These are phyloP conservation scores for Drosophila punjabiensis DNA, from an alignment of 1,140 invertebrate species.

Conservation along the genomic window DNA sequence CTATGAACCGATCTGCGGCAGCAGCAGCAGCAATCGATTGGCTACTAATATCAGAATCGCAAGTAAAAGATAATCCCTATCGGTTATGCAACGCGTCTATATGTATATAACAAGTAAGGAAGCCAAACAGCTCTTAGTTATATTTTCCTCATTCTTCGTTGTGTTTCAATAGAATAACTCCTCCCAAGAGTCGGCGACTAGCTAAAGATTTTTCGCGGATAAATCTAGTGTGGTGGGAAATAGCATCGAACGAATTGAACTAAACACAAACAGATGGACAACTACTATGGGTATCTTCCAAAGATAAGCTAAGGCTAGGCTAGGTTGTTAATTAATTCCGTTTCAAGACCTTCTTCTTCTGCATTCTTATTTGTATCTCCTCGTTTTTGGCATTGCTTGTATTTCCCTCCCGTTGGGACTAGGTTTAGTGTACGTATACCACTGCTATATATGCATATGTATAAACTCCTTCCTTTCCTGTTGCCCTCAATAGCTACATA, in stretches of 20 bases:
- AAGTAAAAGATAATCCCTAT: constrained; percentile 48
- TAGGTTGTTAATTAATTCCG: constrained; percentile 22
- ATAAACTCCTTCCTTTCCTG: constrained; percentile 17
- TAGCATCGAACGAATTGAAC: constrained; percentile 54
- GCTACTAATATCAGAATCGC: constrained; percentile 53
- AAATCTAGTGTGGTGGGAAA: constrained; percentile 34
- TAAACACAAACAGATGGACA: constrained; percentile 39
- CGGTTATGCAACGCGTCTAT: constrained; percentile 2
- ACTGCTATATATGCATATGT: constrained; percentile 30
- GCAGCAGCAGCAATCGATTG: constrained; percentile 54
- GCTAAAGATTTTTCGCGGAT: constrained; percentile 23
- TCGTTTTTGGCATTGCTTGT: constrained; percentile 58
- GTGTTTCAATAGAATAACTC: constrained; percentile 28
- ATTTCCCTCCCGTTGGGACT: constrained; percentile 61
- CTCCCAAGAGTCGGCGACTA: constrained; percentile 21
- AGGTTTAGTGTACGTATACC: constrained; percentile 59
- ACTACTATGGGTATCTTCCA: constrained; percentile 2
- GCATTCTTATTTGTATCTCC: constrained; percentile 1
- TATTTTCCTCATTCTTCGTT: constrained; percentile 20
- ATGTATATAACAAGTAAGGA: constrained; percentile 50
- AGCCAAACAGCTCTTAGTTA: constrained; percentile 42
- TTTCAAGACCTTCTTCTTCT: not conserved
- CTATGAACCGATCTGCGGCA: constrained; percentile 63
- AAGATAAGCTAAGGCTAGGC: constrained; percentile 38
- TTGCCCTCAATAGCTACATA: not conserved